A percentile compares a stretch with the other conserved stretches of the same genome.
Conservation (phyloP, 2,113 vertebrate species). For the Poeciliopsis occidentalis region DNA sequence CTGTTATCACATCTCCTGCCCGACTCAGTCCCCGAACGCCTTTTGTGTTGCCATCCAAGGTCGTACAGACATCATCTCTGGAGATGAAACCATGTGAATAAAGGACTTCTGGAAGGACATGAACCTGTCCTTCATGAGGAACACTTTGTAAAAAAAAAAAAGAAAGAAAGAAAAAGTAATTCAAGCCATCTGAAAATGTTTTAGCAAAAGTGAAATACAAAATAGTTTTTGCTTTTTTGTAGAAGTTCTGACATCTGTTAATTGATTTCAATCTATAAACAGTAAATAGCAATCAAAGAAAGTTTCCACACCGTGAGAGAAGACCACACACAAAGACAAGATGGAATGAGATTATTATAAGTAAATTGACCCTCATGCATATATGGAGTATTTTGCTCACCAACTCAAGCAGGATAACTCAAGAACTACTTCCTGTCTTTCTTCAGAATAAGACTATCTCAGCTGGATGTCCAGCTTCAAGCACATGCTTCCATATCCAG, state of each 20-base stretch:
- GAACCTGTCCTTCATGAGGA: slow-evolving; percentile 34
- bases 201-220: not conserved
- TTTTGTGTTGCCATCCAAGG: slow-evolving; percentile 54
- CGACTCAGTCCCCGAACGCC: slow-evolving; percentile 8
- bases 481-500: too few relatives aligned
- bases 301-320: too few relatives aligned
- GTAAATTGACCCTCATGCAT: not conserved
- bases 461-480: too few relatives aligned
- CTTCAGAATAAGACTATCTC: too few relatives aligned
- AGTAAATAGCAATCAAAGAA: not conserved
- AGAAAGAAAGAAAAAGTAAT: not conserved
- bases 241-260: too few relatives aligned
- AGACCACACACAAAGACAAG: not conserved
- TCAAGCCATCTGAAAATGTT: not conserved
- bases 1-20: slow-evolving; percentile 22
- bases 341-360: not conserved
- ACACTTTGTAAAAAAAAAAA: not conserved
- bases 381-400: too few relatives aligned
- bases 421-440: too few relatives aligned
- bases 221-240: not conserved
- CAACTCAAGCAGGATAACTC: too few relatives aligned
- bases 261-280: too few relatives aligned
- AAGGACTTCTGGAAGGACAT: slow-evolving; percentile 14
- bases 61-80: slow-evolving; percentile 35
- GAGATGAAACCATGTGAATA: slow-evolving; percentile 16